Base-by-base conservation (phyloP, 2,113 vertebrate species). In the Microtus ochrogaster region DNA sequence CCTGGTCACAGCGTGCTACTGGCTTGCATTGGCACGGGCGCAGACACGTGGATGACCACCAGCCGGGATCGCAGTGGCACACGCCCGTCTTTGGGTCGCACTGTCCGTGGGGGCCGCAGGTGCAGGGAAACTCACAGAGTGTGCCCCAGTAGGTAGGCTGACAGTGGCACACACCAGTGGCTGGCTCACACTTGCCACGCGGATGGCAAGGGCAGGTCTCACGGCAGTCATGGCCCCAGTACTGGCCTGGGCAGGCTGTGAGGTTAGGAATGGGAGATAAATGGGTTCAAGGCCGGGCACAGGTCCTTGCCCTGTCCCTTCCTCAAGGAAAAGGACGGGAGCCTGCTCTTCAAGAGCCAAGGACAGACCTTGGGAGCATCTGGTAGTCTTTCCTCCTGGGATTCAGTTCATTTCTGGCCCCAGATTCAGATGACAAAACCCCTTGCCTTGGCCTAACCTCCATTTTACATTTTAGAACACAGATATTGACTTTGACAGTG, bases 211-310 rank as follows among this genome's bases (percentile, higher is more conserved):
- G 94, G 96, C 99, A 99, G 72, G 94, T 97, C 98, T 98, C 97
- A 16, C 99, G 99, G 98, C 99, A 99, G 97, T 99, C 99, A 0
- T 99, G 97, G 0, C 99, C 99, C 99, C 99, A 99, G 97, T 99
- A 99, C 96, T 99, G 99, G 92, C 97, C 97, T 0, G 99, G 99
- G 97, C 99, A 99, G 58, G 97, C 99, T 99, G 97, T 0, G 0
- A 76, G 55, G 39, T 49, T 70, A 52, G 55, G 44, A 63, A 44
- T 17, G 44, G 44, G 72, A 0, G 0, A 55, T 0, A 14, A 68
- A 78, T 1, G 0, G 30, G 36, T 77, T 96, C 73, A 36, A 70
- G 63, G 39, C 58, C 3, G 1, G 49, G 47, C 17, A 36, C 0
- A 0, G 52, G 58, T 33, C 47, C 41, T 30, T 5, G 2, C 19